phyloP scores from a whole-genome alignment of 2,888 invertebrate genomes.

The Callyntrura sp. region DNA sequence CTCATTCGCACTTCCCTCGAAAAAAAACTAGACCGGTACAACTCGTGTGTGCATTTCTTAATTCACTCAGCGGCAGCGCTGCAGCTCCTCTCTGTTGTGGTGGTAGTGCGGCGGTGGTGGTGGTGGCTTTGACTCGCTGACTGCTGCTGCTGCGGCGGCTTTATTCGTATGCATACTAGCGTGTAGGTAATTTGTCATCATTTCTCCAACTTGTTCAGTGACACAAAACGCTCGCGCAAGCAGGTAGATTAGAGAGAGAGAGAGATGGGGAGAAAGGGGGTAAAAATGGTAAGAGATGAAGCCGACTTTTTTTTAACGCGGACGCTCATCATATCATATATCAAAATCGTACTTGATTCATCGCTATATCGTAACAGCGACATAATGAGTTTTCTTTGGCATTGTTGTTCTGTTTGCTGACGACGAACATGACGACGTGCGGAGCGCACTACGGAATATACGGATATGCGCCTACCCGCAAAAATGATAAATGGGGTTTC shows the following conservation, averaged over 20 bases:
- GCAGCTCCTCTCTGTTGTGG: too few relatives aligned
- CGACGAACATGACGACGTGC: background rate
- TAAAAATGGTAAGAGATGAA: background rate
- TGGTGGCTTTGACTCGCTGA: too few relatives aligned
- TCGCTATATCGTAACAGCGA: constrained; percentile 38
- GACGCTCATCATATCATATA: constrained; percentile 33
- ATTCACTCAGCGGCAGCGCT: too few relatives aligned
- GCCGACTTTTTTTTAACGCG: constrained; percentile 12
- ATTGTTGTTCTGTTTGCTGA: background rate
- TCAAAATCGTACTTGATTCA: constrained; percentile 46
- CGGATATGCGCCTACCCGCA: too few relatives aligned
- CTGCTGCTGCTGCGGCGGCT: background rate
- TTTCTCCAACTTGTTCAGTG: constrained; percentile 14
- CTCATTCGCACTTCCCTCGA: too few relatives aligned
- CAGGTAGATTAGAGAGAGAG: too few relatives aligned
- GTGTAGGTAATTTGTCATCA: constrained; percentile 71
- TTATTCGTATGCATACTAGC: background rate
- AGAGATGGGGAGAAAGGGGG: too few relatives aligned
- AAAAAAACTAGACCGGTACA: too few relatives aligned
- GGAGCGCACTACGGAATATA: background rate
- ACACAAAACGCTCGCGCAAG: too few relatives aligned
- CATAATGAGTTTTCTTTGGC: constrained; percentile 32
- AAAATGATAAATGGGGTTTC: constrained; percentile 30
- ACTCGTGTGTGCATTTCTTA: too few relatives aligned
- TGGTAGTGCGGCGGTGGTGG: too few relatives aligned